These are phyloP conservation scores for Callorhinus ursinus DNA, from an alignment of 2,113 vertebrate species.

Conservation along the genomic window DNA sequence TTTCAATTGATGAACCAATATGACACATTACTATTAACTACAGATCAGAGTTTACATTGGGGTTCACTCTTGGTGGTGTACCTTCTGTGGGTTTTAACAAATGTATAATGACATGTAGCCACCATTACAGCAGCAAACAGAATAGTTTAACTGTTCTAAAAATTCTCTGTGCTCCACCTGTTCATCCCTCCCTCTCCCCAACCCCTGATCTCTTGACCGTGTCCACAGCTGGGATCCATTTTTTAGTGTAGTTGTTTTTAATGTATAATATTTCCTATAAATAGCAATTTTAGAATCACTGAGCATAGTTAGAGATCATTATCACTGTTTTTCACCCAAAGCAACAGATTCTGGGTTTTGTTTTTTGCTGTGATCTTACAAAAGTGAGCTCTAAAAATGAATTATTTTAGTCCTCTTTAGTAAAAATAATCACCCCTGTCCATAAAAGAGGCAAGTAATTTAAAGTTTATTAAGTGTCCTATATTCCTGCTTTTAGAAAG, in stretches of 20 bases:
- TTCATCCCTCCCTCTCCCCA: too few species aligned
- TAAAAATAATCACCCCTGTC: neutral
- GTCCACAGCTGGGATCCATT: neutral
- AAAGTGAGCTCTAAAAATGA: neutral
- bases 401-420: neutral
- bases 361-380: neutral
- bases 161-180: neutral
- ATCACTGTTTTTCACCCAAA: neutral
- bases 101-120: too few species aligned
- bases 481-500: neutral
- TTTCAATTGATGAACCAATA: neutral
- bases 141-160: neutral
- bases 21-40: neutral
- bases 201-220: neutral
- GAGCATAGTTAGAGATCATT: neutral
- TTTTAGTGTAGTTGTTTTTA: neutral
- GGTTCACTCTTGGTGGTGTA: neutral
- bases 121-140: fast-evolving
- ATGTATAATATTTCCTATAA: neutral
- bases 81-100: neutral
- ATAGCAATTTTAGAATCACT: neutral
- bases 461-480: neutral
- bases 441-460: neutral
- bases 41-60: neutral
- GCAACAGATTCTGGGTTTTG: neutral